Conservation (phyloP, 2,113 vertebrate species). For the Megaceryle maxima region DNA sequence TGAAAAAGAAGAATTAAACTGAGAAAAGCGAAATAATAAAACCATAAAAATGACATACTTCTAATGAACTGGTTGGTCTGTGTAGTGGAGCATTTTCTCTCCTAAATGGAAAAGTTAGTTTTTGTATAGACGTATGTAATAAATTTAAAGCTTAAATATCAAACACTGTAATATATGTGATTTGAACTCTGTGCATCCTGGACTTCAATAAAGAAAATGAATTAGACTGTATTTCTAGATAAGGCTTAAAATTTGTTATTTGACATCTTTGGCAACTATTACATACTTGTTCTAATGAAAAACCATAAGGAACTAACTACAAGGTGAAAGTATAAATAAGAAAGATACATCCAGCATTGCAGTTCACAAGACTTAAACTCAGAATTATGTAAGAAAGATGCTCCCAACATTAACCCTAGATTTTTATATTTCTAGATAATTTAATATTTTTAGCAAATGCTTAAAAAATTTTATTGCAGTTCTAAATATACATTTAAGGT, state of each 20-base stretch:
- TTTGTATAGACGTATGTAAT: neutral
- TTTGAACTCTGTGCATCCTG: neutral
- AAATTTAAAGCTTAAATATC: neutral
- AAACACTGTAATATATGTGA: neutral
- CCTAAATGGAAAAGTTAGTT: neutral
- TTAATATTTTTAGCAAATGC: neutral
- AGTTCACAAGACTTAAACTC: neutral
- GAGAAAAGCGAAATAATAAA: neutral
- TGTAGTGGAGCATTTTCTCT: neutral
- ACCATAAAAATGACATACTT: neutral
- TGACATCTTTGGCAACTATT: neutral
- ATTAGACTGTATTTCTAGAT: neutral
- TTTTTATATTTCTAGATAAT: neutral
- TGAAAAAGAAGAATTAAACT: neutral
- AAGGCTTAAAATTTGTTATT: neutral
- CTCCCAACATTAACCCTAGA: neutral
- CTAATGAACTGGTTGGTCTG: neutral
- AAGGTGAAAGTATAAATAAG: neutral
- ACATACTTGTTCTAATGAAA: neutral
- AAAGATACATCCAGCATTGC: neutral
- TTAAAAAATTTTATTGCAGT: neutral
- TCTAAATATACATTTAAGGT: neutral
- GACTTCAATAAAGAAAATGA: neutral
- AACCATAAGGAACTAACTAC: neutral
- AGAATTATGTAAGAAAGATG: neutral